Percentiles rank a stretch among this genome's conserved stretches.
Conservation (phyloP, 1,140 invertebrate species). For the Drosophila orosa region DNA sequence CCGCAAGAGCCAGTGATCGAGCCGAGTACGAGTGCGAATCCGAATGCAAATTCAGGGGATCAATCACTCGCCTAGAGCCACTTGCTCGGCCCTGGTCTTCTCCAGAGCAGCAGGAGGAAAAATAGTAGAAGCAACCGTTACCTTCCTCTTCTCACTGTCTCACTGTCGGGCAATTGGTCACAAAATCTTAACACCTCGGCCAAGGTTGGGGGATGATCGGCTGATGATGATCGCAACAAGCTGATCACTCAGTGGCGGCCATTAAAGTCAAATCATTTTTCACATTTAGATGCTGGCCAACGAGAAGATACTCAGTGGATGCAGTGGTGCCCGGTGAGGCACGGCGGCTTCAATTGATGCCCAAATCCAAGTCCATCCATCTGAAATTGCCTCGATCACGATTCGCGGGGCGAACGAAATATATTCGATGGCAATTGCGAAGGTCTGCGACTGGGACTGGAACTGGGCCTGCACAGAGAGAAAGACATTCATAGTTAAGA, state of each 20-base stretch:
- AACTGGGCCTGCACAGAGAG: slow-evolving; percentile 16
- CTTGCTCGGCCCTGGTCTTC: slow-evolving; percentile 2
- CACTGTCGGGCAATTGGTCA: slow-evolving; percentile 66
- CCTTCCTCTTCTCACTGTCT: slow-evolving; percentile 12
- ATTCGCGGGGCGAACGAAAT: slow-evolving; percentile 57
- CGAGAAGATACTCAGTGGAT: slow-evolving; percentile 24
- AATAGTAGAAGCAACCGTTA: slow-evolving; percentile 64
- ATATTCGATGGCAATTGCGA: slow-evolving; percentile 61
- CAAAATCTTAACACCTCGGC: slow-evolving; percentile 78
- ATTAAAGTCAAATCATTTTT: slow-evolving; percentile 84
- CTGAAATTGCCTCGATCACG: slow-evolving; percentile 77
- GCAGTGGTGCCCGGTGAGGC: slow-evolving; percentile 7
- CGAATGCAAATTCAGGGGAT: slow-evolving; percentile 60
- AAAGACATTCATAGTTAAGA: background rate
- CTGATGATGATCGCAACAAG: slow-evolving; percentile 37
- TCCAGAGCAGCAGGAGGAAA: slow-evolving; percentile 41
- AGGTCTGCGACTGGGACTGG: slow-evolving; percentile 23
- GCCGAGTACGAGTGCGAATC: slow-evolving; percentile 25
- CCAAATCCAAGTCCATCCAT: slow-evolving; percentile 60
- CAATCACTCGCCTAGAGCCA: slow-evolving; percentile 70
- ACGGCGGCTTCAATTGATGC: slow-evolving; percentile 76
- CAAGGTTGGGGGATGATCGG: slow-evolving; percentile 48
- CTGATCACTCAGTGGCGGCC: slow-evolving; percentile 79
- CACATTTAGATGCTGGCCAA: slow-evolving; percentile 77
- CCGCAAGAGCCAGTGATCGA: slow-evolving; percentile 40